Evolutionary conservation across 2,888 invertebrate species (phyloP), one percentile per base, ranked within the genome.

Genomic region (Xestobium rufovillosum): DNA sequence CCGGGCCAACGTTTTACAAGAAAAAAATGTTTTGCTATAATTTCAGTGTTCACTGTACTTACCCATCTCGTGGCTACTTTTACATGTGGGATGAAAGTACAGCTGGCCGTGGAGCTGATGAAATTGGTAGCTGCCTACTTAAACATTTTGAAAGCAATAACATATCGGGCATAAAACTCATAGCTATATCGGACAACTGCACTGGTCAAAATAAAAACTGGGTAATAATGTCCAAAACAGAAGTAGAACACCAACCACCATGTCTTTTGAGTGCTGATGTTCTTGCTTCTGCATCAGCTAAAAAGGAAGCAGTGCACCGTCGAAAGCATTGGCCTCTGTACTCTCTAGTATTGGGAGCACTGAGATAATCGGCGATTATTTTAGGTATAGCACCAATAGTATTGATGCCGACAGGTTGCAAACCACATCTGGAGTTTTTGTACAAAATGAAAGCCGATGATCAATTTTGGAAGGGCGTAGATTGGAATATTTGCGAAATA

Each of bases 151-250:
- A 23, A 34, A 9, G 14, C 14, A 10, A 38, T 27, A 38, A 38
- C 27, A 38, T 38, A 10, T 34, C 13, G 12, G 34, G 28, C 10
- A 16, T 11, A 10, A 38, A 38, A 35, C 33, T 34, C 15, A 36
- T 36, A 31, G 36, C 36, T n/a, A 19, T 19, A 19, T 19, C 38
- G 6, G 41, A 41, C 30, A 39, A 41, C 36, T 41, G 41, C 33
- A 33, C 28, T 16, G 37, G 41, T 26, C 37, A 41, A 41, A 41
- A 41, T 26, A 41, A 41, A 26, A 41, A 41, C 27, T 41, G 38
- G 38, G 10, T 30, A 11, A 14, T 40, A 19, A 30, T 40, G 15
- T 38, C 37, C 19, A n/a, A n/a, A n/a, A n/a, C n/a, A n/a, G n/a
- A n/a, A n/a, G n/a, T n/a, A n/a, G n/a, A n/a, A n/a, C n/a, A n/a